Percentiles rank a stretch among this genome's conserved stretches.
phyloP scores from a whole-genome alignment of 2,113 vertebrate genomes.

The Euleptes europaea region DNA sequence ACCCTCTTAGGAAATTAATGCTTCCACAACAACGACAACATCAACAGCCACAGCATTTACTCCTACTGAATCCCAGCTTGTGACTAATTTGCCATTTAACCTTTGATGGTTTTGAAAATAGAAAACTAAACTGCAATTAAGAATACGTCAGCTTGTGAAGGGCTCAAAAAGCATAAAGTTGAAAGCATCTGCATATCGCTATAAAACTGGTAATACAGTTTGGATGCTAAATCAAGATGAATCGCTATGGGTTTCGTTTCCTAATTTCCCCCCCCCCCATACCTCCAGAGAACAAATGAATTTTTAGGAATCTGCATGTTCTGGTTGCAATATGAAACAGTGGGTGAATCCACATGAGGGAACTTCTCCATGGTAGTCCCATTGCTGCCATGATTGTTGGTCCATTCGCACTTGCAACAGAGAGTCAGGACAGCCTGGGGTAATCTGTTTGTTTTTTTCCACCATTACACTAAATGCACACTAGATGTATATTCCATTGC shows the following conservation, averaged over 20 bases:
- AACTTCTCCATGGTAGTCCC: no score
- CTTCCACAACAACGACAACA: not conserved
- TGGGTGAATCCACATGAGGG: no score
- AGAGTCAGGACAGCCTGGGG: no score
- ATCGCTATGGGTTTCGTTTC: not conserved
- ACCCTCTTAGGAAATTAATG: not conserved
- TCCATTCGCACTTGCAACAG: no score
- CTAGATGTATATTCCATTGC: no score
- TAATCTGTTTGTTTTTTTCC: no score
- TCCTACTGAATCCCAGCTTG: not conserved
- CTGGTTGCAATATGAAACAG: not conserved
- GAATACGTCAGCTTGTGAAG: fast-evolving
- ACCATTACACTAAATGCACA: no score
- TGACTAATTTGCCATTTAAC: not conserved
- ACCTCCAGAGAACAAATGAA: not conserved
- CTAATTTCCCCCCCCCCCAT: no score
- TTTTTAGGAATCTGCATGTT: not conserved
- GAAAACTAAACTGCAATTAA: not conserved
- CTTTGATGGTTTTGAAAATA: not conserved
- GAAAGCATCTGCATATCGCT: fast-evolving
- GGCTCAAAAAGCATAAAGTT: not conserved
- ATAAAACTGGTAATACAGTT: not conserved
- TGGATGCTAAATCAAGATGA: not conserved
- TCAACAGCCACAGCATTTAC: not conserved
- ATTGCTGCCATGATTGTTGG: no score